Base-by-base conservation (phyloP, 2,113 vertebrate genomes). In the Pterocles burchelli region DNA sequence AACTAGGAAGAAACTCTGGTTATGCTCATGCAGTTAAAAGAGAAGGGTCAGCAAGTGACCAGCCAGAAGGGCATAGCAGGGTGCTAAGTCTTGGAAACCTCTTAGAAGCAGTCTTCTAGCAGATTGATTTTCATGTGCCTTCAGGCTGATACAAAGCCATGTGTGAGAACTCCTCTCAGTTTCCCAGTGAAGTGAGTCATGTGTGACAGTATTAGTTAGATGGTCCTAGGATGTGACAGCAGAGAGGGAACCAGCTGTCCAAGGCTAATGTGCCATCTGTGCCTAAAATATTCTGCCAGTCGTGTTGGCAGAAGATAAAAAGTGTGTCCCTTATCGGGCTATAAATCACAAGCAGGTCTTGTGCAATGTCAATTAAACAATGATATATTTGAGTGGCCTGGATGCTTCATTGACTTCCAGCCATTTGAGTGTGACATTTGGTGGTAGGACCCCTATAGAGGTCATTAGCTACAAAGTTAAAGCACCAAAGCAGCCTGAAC, bases 341-440 rank as follows among this genome's bases (percentile, higher is more conserved):
- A 98, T 99, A 99, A 98, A 99, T 99, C 99, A 99, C 95, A 97
- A 93, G 93, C 95, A 96, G 97, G 97, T 97, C 96, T 98, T 98
- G 93, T 90, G 95, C 95, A 63, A 85, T 98, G 98, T 99, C 99
- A 99, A 98, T 99, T 99, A 98, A 95, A 97, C 17, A 43, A 96
- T 95, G 95, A 98, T 98, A 95, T 96, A 97, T 9, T 82, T 82
- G 96, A 97, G 97, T 95, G 89, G 95, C 88, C 71, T 54, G 68
- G 96, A 97, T 94, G 94, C 95, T 95, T 94, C 94, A 75, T 29
- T 97, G 96, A 97, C 90, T 97, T 95, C 95, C 95, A 95, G 84
- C 43, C 85, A 94, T 96, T 71, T 77, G 92, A 97, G 94, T 90
- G 86, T 90, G 58, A 96, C 68, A 80, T 84, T 91, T 48, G 48